Conservation (phyloP, 2,797 vertebrate species). For the Pseudotriccus pelzelni region DNA sequence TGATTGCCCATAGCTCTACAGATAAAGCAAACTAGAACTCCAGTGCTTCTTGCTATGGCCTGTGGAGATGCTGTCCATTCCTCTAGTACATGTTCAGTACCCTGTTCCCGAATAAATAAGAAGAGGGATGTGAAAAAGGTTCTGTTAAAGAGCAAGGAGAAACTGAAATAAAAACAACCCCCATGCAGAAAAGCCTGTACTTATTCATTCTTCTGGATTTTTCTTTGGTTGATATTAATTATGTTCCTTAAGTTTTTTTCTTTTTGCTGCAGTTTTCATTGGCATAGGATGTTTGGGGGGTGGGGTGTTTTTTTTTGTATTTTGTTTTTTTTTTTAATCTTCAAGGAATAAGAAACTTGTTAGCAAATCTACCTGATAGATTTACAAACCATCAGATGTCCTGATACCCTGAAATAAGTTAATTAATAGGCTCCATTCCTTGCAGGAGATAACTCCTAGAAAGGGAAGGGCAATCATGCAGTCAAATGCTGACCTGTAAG, state of each 20-base stretch:
- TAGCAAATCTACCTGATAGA: not conserved
- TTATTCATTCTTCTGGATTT: not conserved
- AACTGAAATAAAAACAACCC: not conserved
- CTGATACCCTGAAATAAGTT: not conserved
- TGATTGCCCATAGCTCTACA: not conserved
- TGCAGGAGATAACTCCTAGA: not conserved
- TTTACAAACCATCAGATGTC: not conserved
- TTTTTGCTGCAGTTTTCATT: not conserved
- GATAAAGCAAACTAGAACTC: not conserved
- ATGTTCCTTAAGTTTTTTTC: not conserved
- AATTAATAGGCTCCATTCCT: not conserved
- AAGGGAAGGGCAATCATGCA: not conserved
- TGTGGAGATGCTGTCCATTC: not conserved
- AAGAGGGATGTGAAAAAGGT: not conserved
- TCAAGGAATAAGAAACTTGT: not conserved
- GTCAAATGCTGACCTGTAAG: not conserved
- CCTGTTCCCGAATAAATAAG: not conserved
- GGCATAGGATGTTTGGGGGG: not conserved
- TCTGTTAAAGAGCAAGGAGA: not conserved
- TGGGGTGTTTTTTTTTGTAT: not conserved
- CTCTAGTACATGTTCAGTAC: not conserved
- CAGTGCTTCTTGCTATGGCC: not conserved
- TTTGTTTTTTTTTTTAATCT: not conserved
- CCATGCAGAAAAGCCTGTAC: not conserved
- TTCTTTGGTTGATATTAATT: not conserved